A percentile compares a stretch with the other conserved stretches of the same genome.
Evolutionary conservation across 2,888 invertebrate genomes (phyloP).

Genomic region (Drosophila robusta): DNA sequence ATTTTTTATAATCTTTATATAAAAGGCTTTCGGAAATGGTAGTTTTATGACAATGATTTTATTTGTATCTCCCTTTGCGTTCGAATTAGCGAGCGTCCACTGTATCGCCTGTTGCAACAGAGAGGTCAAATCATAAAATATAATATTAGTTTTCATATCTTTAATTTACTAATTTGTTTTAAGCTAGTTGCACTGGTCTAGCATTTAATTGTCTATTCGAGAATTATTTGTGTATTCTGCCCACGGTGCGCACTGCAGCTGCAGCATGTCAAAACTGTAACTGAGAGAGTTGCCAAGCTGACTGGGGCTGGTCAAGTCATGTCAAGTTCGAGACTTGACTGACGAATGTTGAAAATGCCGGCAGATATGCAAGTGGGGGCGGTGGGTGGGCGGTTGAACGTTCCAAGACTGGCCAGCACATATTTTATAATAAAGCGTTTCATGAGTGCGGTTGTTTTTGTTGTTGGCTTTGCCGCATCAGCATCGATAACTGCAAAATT

Average conservation of each 20-base stretch:
- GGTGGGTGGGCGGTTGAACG: too few species aligned
- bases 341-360: constrained; percentile 64
- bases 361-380: constrained; percentile 56
- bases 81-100: too few species aligned
- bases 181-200: too few species aligned
- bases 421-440: constrained; percentile 72
- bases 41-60: too few species aligned
- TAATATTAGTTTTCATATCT: too few species aligned
- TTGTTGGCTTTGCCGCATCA: constrained; percentile 51
- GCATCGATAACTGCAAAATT: constrained; percentile 65
- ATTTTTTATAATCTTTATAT: too few species aligned
- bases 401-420: constrained; percentile 31
- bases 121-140: too few species aligned
- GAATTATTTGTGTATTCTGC: neutral
- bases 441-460: constrained; percentile 65
- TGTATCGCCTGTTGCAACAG: too few species aligned
- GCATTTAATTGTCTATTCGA: too few species aligned
- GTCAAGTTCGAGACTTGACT: constrained; percentile 54
- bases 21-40: too few species aligned
- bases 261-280: constrained; percentile 43
- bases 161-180: too few species aligned
- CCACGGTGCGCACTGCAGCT: constrained; percentile 16
- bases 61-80: too few species aligned
- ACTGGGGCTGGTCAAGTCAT: constrained; percentile 54
- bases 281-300: constrained; percentile 19